Base-by-base conservation (phyloP, 2,797 vertebrate genomes). In the Siniperca obscura region DNA sequence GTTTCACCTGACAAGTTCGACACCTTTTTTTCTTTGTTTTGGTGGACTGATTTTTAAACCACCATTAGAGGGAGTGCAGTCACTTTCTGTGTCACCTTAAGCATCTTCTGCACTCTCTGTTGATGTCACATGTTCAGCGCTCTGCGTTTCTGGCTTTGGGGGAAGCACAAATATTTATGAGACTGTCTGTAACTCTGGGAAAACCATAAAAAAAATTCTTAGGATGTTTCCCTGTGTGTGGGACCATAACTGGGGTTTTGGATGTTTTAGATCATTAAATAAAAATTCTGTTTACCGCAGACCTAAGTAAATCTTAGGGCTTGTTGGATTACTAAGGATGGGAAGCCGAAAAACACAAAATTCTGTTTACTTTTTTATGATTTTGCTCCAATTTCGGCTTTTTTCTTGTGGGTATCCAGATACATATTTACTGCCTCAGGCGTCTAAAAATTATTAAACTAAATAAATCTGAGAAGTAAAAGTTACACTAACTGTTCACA, bases 261-360 rank as follows among this genome's bases (percentile, higher is more conserved):
- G n/a, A 53, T 57, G 38, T 65, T 61, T 68, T 16, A 42, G 19
- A 13, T 70, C 22, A 62, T 44, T 38, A 69, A 44, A 81, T 69
- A 27, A 0, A 60, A 59, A 46, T 1, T 0, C 10, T 46, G 25
- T 70, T 66, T n/a, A 50, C 25, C 38, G 40, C 16, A 27, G 57
- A 12, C 11, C 19, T 30, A 30, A 62, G 16, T 19, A 30, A 42
- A 7, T 25, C 9, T 46, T 40, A 36, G 14, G n/a, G 73, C 13
- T 42, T 61, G 1, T 67, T 46, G 65, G 61, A 81, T 52, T 13
- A 57, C 2, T 19, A 1, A 8, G 17, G 42, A 57, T 22, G 22
- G 9, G 38, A 52, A n/a, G 12, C 46, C 7, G 46, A 22, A 38
- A 14, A n/a, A 12, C 14, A 2, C 16, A 46, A 25, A 52, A 34